A percentile compares a stretch with the other conserved stretches of the same genome.
phyloP scores from a whole-genome alignment of 2,797 vertebrate genomes.

The Enteromius thamalakanensis region DNA sequence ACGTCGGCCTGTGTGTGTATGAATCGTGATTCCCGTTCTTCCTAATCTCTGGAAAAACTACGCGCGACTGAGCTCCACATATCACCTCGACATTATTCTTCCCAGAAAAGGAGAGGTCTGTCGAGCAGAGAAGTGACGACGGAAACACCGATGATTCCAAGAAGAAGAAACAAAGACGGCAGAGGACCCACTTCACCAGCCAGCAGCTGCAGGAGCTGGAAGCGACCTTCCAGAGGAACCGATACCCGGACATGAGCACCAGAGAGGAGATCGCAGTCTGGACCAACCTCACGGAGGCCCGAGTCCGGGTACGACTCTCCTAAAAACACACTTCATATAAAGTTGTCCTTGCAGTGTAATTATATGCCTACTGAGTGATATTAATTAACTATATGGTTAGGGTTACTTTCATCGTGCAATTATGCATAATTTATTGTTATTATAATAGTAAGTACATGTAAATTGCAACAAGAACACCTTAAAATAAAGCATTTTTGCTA shows the following conservation, averaged over 20 bases:
- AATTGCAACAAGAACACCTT: not conserved
- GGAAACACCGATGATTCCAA: conserved; percentile 87
- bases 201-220: conserved; percentile 89
- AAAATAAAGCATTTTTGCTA: not conserved
- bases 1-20: not conserved
- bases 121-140: conserved; percentile 88
- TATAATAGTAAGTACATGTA: not conserved
- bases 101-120: conserved; percentile 89
- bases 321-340: not conserved
- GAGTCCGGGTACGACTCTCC: conserved; percentile 87
- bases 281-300: conserved; percentile 91
- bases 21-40: not conserved
- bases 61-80: not conserved
- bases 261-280: conserved; percentile 89
- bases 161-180: conserved; percentile 87
- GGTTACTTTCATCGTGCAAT: not conserved
- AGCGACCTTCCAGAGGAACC: conserved; percentile 88
- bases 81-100: conserved; percentile 24
- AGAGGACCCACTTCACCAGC: conserved; percentile 88
- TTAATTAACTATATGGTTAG: not conserved
- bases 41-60: not conserved
- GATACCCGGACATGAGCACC: conserved; percentile 90
- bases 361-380: not conserved
- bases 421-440: not conserved
- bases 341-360: not conserved